phyloP scores from a whole-genome alignment of 2,113 vertebrate species.

The Leiothrix lutea region DNA sequence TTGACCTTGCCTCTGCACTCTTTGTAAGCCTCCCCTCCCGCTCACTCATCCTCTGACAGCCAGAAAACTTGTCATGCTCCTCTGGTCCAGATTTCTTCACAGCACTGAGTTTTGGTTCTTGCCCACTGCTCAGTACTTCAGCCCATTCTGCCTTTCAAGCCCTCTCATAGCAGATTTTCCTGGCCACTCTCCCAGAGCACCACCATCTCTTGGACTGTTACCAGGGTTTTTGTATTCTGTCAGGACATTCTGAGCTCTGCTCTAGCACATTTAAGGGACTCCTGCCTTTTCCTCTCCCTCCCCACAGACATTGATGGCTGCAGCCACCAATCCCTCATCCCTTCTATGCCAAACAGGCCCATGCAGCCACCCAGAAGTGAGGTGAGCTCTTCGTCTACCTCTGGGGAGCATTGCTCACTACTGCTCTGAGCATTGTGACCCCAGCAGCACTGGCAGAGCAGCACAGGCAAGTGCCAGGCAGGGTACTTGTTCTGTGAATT shows the following conservation, averaged over 20 bases:
- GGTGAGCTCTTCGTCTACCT: neutral
- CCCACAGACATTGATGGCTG: too few relatives aligned
- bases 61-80: neutral
- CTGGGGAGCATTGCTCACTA: neutral
- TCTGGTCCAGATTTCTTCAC: neutral
- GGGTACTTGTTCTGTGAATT: too few relatives aligned
- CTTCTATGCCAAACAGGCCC: neutral
- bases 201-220: neutral
- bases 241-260: neutral
- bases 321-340: neutral
- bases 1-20: neutral
- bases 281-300: neutral
- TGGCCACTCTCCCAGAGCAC: neutral
- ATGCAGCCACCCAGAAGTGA: accelerated
- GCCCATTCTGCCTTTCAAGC: neutral
- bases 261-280: neutral
- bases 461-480: neutral
- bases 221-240: neutral
- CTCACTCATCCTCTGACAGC: neutral
- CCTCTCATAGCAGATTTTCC: neutral
- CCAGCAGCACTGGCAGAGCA: neutral
- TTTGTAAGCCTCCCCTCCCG: neutral
- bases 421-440: neutral
- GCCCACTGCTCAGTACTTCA: neutral
- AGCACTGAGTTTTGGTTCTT: neutral